Evolutionary conservation across 2,888 invertebrate species (phyloP).

Genomic region (Ctena decussata): DNA sequence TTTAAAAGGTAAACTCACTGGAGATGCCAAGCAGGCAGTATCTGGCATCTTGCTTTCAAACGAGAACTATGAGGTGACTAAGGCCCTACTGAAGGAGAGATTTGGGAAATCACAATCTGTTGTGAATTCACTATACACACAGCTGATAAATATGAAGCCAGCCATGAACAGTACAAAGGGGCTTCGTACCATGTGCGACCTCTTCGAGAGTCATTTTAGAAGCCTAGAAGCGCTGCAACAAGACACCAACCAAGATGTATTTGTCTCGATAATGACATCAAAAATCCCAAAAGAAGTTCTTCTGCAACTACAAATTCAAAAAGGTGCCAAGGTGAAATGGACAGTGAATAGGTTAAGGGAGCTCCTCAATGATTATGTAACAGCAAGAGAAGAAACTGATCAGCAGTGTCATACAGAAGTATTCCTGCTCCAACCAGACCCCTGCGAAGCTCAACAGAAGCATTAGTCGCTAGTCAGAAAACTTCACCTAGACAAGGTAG

Average conservation of each 20-base stretch:
- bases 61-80: too few species aligned
- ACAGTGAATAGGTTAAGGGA: neutral
- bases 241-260: constrained; percentile 16
- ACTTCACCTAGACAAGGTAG: neutral
- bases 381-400: neutral
- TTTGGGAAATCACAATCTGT: constrained; percentile 24
- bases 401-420: neutral
- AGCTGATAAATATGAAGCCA: constrained; percentile 22
- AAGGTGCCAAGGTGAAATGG: constrained; percentile 1
- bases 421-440: neutral
- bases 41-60: constrained; percentile 9
- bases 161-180: too few species aligned
- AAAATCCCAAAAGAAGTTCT: constrained; percentile 10
- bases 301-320: constrained; percentile 3
- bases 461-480: neutral
- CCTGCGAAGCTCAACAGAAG: neutral
- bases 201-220: constrained; percentile 22
- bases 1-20: constrained; percentile 4
- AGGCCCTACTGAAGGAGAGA: too few species aligned
- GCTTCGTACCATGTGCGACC: constrained; percentile 11
- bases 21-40: too few species aligned
- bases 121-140: constrained; percentile 30
- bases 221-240: constrained; percentile 16
- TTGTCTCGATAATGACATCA: constrained; percentile 3
- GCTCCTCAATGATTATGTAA: neutral